Evolutionary conservation across 2,888 invertebrate species (phyloP).

Genomic region (Tuberolachnus salignus): DNA sequence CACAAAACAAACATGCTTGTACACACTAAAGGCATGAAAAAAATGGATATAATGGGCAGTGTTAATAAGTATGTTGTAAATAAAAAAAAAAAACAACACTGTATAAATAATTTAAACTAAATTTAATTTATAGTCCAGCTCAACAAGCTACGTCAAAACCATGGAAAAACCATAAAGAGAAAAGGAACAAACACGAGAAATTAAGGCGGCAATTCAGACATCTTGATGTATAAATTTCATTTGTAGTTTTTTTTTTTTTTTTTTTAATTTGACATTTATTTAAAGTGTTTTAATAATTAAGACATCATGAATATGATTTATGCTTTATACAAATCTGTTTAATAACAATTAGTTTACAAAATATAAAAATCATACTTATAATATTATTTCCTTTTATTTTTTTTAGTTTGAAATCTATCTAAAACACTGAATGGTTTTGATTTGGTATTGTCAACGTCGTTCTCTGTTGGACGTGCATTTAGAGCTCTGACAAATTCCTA

Average conservation of each 20-base stretch:
- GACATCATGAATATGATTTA: too few species aligned
- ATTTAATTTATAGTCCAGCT: conserved; percentile 25
- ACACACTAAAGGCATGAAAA: conserved; percentile 63
- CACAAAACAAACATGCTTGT: conserved; percentile 62
- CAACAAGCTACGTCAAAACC: conserved; percentile 64
- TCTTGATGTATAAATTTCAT: conserved; percentile 73
- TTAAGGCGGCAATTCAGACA: conserved; percentile 82
- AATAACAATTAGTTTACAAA: not conserved
- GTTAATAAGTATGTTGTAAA: conserved; percentile 33
- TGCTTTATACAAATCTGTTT: too few species aligned
- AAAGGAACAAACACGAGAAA: conserved; percentile 91
- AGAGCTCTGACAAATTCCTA: conserved; percentile 67
- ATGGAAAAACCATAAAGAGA: conserved; percentile 86
- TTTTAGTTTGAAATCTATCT: conserved; percentile 74
- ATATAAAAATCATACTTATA: not conserved
- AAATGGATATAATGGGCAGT: conserved; percentile 60
- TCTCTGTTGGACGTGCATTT: conserved; percentile 63
- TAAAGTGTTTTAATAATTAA: too few species aligned
- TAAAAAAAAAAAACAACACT: not conserved
- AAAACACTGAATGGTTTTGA: conserved; percentile 67
- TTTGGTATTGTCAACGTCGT: conserved; percentile 63
- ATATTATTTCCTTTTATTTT: conserved; percentile 47
- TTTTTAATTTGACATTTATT: conserved; percentile 18
- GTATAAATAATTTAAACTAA: not conserved
- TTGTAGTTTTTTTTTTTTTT: not conserved